Evolutionary conservation across 2,113 vertebrate genomes (phyloP).

Genomic region (Ia io): DNA sequence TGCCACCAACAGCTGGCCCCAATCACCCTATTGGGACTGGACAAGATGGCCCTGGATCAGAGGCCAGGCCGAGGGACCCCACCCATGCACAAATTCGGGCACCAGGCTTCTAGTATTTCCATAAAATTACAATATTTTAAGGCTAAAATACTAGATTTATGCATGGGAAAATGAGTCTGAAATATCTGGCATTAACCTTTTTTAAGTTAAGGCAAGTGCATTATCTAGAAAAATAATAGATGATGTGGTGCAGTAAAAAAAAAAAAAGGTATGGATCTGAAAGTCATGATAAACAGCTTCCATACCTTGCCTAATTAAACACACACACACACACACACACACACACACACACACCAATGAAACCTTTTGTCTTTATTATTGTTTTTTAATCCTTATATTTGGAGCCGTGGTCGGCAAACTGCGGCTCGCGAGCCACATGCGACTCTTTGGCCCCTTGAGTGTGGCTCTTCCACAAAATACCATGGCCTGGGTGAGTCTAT

Average conservation of each 20-base stretch:
- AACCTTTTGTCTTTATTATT: neutral
- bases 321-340: neutral
- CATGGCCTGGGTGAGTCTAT: too few relatives aligned
- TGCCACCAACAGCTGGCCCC: too few relatives aligned
- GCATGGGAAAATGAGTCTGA: neutral
- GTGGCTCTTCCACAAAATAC: too few relatives aligned
- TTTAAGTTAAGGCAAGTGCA: neutral
- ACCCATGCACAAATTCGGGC: too few relatives aligned
- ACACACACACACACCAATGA: neutral
- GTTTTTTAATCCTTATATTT: neutral
- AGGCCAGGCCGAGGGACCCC: too few relatives aligned
- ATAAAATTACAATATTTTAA: neutral
- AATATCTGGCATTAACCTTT: neutral
- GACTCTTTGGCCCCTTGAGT: too few relatives aligned
- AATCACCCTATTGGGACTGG: too few relatives aligned
- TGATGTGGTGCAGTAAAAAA: fast-evolving
- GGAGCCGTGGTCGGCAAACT: too few relatives aligned
- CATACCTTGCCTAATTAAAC: neutral
- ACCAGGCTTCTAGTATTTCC: too few relatives aligned
- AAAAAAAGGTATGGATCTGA: neutral
- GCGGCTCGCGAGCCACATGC: too few relatives aligned
- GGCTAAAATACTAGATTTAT: neutral
- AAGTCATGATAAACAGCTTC: neutral
- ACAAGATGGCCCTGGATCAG: too few relatives aligned
- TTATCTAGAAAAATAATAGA: neutral